A percentile compares a stretch with the other conserved stretches of the same genome.
Evolutionary conservation across 2,113 vertebrate species (phyloP).

Genomic region (Lota lota): DNA sequence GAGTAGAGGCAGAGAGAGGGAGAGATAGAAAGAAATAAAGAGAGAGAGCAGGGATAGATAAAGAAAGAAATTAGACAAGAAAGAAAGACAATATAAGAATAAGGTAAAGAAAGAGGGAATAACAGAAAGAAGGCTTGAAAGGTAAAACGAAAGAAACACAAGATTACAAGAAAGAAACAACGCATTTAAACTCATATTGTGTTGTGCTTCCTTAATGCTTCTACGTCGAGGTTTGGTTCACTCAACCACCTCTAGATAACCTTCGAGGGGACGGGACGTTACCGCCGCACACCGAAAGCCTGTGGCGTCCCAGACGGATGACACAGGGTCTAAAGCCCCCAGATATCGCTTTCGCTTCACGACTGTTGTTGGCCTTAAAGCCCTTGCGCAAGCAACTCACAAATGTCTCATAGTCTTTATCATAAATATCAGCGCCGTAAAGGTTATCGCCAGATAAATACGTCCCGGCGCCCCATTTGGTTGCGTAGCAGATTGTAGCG

Average conservation of each 20-base stretch:
- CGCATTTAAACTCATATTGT: no score
- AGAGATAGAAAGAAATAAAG: no score
- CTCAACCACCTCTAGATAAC: conserved; percentile 1
- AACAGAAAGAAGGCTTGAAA: no score
- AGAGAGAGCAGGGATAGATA: not conserved
- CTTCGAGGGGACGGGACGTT: conserved; percentile 25
- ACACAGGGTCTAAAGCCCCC: conserved; percentile 35
- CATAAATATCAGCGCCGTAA: conserved; percentile 73
- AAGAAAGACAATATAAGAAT: not conserved
- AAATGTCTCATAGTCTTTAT: conserved; percentile 72
- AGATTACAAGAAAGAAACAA: no score
- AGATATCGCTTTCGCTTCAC: conserved; percentile 46
- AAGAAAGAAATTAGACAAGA: not conserved
- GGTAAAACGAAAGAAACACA: no score
- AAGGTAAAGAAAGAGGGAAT: no score
- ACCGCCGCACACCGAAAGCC: conserved; percentile 27
- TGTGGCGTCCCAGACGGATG: conserved; percentile 36
- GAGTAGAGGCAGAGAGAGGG: not conserved
- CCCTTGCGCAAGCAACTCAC: conserved; percentile 64
- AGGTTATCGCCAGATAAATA: conserved; percentile 77
- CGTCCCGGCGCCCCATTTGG: conserved; percentile 68
- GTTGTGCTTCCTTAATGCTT: no score
- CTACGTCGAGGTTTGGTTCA: conserved; percentile 19
- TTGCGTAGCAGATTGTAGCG: conserved; percentile 43
- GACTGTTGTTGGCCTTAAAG: conserved; percentile 67